These are phyloP conservation scores for Mythimna vitellina DNA, from an alignment of 2,888 invertebrate genomes.

Conservation along the genomic window DNA sequence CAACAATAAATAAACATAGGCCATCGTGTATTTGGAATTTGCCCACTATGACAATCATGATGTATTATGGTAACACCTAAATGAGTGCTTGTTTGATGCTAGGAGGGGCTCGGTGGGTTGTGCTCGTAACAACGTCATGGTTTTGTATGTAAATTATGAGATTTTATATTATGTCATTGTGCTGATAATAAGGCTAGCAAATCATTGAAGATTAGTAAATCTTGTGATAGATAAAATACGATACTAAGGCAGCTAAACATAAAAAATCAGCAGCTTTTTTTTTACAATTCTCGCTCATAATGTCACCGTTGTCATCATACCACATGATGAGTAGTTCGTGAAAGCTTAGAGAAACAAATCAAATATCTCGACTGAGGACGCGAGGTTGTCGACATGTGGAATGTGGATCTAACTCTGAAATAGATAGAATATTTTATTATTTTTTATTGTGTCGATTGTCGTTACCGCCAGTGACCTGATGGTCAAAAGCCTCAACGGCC, in stretches of 20 bases:
- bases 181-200: too few relatives aligned
- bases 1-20: too few relatives aligned
- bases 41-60: not conserved
- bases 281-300: not conserved
- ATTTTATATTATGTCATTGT: not conserved
- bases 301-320: too few relatives aligned
- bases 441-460: too few relatives aligned
- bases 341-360: too few relatives aligned
- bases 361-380: too few relatives aligned
- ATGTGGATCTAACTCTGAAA: too few relatives aligned
- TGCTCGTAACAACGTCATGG: slow-evolving; percentile 14
- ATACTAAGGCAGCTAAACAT: not conserved
- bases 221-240: not conserved
- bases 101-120: slow-evolving; percentile 15
- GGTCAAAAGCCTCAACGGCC: too few relatives aligned
- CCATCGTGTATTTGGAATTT: slow-evolving; percentile 30
- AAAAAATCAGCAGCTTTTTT: not conserved
- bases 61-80: slow-evolving; percentile 13
- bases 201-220: not conserved
- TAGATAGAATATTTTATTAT: too few relatives aligned
- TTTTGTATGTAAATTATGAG: not conserved
- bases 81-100: slow-evolving; percentile 29
- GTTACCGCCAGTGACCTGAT: too few relatives aligned
- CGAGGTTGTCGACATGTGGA: too few relatives aligned
- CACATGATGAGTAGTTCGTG: too few relatives aligned